Conservation (phyloP, 2,797 vertebrate species). For the Atherinosoma microstoma region DNA sequence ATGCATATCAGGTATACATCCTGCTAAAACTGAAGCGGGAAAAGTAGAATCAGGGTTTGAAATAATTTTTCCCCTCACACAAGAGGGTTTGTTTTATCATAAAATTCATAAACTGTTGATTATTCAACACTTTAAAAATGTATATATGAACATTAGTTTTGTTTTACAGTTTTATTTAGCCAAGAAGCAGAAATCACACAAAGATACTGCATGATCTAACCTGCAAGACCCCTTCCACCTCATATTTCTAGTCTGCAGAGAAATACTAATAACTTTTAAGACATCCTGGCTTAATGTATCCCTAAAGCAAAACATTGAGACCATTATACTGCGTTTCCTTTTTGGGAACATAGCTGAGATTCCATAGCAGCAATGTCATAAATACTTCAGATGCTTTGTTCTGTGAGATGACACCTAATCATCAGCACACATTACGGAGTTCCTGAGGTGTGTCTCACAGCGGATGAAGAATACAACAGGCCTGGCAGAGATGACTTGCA, state of each 20-base stretch:
- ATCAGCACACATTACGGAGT: constrained; percentile 42
- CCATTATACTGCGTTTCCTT: constrained; percentile 22
- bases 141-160: not conserved
- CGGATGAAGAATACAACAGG: constrained; percentile 56
- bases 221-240: not conserved
- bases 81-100: not conserved
- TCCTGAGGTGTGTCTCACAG: constrained; percentile 59
- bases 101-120: not conserved
- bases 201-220: not conserved
- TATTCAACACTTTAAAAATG: too few species aligned
- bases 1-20: not conserved
- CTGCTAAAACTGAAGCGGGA: not conserved
- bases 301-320: constrained; percentile 13
- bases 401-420: constrained; percentile 45
- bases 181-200: not conserved
- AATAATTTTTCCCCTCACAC: not conserved
- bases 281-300: constrained; percentile 14
- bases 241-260: not conserved
- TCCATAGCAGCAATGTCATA: constrained; percentile 60
- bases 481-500: constrained; percentile 68
- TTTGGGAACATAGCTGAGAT: constrained; percentile 66
- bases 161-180: not conserved
- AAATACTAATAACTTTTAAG: constrained; percentile 13
- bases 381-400: constrained; percentile 68
- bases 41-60: not conserved